A percentile compares a stretch with the other conserved stretches of the same genome.
These are phyloP conservation scores for Ochropleura plecta DNA, from an alignment of 2,888 invertebrate genomes.

Conservation along the genomic window DNA sequence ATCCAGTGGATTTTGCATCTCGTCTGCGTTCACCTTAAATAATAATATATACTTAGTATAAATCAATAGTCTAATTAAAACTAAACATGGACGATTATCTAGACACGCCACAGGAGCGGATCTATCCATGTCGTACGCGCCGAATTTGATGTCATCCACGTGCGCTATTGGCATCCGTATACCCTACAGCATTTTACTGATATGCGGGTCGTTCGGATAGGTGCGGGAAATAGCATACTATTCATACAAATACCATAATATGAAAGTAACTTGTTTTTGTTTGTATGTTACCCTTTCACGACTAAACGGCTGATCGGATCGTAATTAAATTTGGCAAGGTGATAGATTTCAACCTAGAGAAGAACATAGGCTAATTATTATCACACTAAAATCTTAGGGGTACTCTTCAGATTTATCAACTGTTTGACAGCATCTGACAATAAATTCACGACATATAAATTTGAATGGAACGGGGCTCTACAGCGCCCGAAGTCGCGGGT, in stretches of 20 bases:
- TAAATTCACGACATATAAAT: too few relatives aligned
- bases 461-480: too few relatives aligned
- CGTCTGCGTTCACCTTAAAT: conserved; percentile 50
- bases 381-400: too few relatives aligned
- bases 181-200: not conserved
- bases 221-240: not conserved
- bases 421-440: too few relatives aligned
- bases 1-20: conserved; percentile 10
- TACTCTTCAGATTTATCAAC: too few relatives aligned
- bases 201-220: not conserved
- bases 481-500: too few relatives aligned
- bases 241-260: not conserved
- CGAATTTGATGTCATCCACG: not conserved
- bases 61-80: not conserved
- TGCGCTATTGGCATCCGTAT: not conserved
- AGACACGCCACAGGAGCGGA: not conserved
- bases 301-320: too few relatives aligned
- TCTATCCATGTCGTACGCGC: not conserved
- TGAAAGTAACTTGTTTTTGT: too few relatives aligned
- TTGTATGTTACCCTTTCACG: too few relatives aligned
- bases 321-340: too few relatives aligned
- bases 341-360: too few relatives aligned
- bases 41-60: conserved; percentile 20
- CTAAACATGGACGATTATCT: not conserved
- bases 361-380: too few relatives aligned